Conservation (phyloP, 2,797 vertebrate species). For the Sebastes hopkinsi region DNA sequence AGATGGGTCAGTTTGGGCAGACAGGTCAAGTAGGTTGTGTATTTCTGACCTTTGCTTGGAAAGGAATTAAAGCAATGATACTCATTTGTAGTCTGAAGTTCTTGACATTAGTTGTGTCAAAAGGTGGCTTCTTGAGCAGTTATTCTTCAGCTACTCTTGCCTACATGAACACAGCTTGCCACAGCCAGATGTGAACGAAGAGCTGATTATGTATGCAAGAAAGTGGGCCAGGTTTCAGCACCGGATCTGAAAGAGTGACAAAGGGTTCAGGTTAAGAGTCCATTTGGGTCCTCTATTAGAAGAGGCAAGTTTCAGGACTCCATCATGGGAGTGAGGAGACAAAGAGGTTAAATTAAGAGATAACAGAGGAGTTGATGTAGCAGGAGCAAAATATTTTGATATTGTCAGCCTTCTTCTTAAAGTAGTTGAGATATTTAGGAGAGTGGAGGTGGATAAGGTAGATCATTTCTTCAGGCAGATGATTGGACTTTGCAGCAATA, state of each 20-base stretch:
- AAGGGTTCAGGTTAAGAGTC: neutral
- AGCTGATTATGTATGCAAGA: neutral
- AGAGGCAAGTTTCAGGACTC: neutral
- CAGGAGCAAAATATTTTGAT: neutral
- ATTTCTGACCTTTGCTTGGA: constrained; percentile 7
- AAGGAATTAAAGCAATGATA: neutral
- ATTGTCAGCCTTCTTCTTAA: neutral
- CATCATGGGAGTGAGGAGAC: neutral
- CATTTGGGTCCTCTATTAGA: neutral
- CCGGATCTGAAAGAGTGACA: neutral
- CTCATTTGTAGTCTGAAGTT: neutral
- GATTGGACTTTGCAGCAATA: neutral
- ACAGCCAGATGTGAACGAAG: neutral
- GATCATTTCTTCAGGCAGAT: neutral
- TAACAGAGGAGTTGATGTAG: neutral
- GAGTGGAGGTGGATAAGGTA: neutral
- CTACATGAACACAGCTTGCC: neutral
- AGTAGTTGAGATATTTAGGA: neutral
- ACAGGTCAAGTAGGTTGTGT: neutral
- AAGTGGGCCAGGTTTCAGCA: neutral
- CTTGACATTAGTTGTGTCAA: constrained; percentile 11
- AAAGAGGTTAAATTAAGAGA: constrained; percentile 13
- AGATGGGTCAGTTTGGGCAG: neutral
- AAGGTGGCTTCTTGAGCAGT: neutral
- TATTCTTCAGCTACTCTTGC: neutral